Evolutionary conservation across 2,888 invertebrate species (phyloP), one percentile per base, ranked within the genome.

Genomic region (Ypsolopha sequella): DNA sequence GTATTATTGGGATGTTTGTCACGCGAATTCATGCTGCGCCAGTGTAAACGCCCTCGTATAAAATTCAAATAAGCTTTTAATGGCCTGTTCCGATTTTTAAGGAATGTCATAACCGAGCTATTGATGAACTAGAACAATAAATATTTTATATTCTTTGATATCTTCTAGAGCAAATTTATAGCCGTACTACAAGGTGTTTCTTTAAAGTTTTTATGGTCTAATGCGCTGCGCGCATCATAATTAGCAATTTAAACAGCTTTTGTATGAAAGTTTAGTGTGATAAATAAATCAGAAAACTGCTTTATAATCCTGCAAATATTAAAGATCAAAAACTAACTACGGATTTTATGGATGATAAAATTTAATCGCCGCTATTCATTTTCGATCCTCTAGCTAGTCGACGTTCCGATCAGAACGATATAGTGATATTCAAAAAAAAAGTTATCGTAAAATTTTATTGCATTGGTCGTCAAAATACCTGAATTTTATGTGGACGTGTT

Each of bases 381-480:
- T 47, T n/a, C 14, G 62, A 60, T 60, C 60, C 58, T 45, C 47
- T 11, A 45, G n/a, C 48, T 24, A 41, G 8, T 49, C 14, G 54
- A 54, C 61, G 55, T 64, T 70, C 65, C 64, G 63, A 73, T 71
- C 72, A 70, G 68, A 70, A 71, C 61, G 64, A 54, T 55, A 24
- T 24, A 57, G 54, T 57, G 55, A 65, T 73, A 70, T 75, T 68
- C 35, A 39, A 49, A 69, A 70, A 73, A 70, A 66, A 64, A 72
- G 68, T 65, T 63, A 68, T 69, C 70, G 64, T 80, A 66, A 78
- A 79, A 58, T 65, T 78, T 79, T 76, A 79, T 67, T 68, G 62
- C 55, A 60, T 62, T 55, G 36, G 55, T 61, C 56, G 52, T 56
- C 57, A 53, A 54, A 59, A 59, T 58, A 58, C 60, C 53, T 52